phyloP scores from a whole-genome alignment of 2,797 vertebrate genomes.

The Enteromius anoplus region DNA sequence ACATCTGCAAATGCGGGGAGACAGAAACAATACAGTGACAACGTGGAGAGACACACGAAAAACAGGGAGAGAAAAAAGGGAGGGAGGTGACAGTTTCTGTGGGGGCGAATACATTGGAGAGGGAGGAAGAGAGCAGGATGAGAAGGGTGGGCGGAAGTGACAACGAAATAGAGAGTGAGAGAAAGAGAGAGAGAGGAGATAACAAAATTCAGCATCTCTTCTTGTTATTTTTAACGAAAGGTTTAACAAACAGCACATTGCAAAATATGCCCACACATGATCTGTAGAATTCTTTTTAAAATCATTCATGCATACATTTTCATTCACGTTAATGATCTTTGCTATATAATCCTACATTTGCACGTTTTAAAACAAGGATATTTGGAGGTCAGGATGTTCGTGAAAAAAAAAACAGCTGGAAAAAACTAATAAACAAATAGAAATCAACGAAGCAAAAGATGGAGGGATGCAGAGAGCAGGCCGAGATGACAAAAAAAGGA shows the following conservation, averaged over 20 bases:
- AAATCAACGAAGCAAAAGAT: not conserved
- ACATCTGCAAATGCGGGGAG: conserved; percentile 11
- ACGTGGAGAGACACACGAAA: conserved; percentile 20
- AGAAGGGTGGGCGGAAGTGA: conserved; percentile 42
- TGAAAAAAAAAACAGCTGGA: not conserved
- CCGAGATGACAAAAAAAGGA: conserved; percentile 34
- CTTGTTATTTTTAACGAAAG: conserved; percentile 38
- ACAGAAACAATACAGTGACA: conserved; percentile 26
- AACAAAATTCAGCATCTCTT: conserved; percentile 46
- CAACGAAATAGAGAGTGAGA: conserved; percentile 62
- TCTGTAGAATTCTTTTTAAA: not conserved
- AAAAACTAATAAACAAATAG: not conserved
- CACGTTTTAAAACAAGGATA: not conserved
- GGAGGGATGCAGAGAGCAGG: conserved; percentile 14
- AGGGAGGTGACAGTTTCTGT: conserved; percentile 51
- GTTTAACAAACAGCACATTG: conserved; percentile 7
- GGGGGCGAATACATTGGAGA: conserved; percentile 54
- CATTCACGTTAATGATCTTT: not conserved
- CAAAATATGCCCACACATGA: conserved; percentile 36
- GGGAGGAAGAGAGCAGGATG: conserved; percentile 45
- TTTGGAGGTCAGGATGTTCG: conserved; percentile 5
- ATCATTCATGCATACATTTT: not conserved
- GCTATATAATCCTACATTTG: not conserved
- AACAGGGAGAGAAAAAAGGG: not conserved
- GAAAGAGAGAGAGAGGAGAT: conserved; percentile 41